phyloP scores from a whole-genome alignment of 1,140 invertebrate genomes.

The Holcopasites calliopsidis region DNA sequence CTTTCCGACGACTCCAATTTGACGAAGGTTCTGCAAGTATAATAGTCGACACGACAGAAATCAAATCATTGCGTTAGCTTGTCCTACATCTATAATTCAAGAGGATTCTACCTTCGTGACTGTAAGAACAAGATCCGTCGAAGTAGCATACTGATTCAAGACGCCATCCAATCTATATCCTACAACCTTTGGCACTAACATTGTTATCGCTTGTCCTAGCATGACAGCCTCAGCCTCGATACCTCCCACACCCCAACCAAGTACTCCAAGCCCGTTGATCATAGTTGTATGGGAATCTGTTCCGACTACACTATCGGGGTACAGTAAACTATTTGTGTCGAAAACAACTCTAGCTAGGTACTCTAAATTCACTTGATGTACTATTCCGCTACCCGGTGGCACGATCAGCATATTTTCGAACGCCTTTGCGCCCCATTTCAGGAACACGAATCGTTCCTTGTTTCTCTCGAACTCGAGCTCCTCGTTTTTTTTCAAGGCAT shows the following conservation, averaged over 20 bases:
- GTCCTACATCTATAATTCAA: too few relatives aligned
- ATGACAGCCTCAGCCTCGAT: slow-evolving; percentile 95
- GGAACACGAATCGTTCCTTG: slow-evolving; percentile 96
- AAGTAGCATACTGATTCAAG: slow-evolving; percentile 92
- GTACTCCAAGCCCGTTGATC: slow-evolving; percentile 95
- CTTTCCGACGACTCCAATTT: slow-evolving; percentile 97
- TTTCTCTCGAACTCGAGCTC: slow-evolving; percentile 98
- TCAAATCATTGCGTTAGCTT: too few relatives aligned
- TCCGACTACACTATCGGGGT: slow-evolving; percentile 98
- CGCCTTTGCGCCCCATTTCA: slow-evolving; percentile 98
- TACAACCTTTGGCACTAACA: slow-evolving; percentile 97
- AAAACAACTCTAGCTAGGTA: slow-evolving; percentile 98
- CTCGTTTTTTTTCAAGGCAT: slow-evolving; percentile 96
- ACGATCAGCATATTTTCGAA: slow-evolving; percentile 98
- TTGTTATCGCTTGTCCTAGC: slow-evolving; percentile 97
- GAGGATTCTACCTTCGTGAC: slow-evolving; percentile 92
- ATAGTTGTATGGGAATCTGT: slow-evolving; percentile 99
- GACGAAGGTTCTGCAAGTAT: slow-evolving; percentile 88
- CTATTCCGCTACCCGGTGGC: slow-evolving; percentile 98
- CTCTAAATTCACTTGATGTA: slow-evolving; percentile 99
- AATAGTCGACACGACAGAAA: too few relatives aligned
- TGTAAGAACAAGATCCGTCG: slow-evolving; percentile 98
- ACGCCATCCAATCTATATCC: slow-evolving; percentile 94
- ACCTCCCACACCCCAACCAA: slow-evolving; percentile 90
- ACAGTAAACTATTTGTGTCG: slow-evolving; percentile 84